A percentile compares a stretch with the other conserved stretches of the same genome.
Conservation (phyloP, 30 jellyfish, hydroid and myxozoan genomes). For the Chironex yamaguchii region DNA sequence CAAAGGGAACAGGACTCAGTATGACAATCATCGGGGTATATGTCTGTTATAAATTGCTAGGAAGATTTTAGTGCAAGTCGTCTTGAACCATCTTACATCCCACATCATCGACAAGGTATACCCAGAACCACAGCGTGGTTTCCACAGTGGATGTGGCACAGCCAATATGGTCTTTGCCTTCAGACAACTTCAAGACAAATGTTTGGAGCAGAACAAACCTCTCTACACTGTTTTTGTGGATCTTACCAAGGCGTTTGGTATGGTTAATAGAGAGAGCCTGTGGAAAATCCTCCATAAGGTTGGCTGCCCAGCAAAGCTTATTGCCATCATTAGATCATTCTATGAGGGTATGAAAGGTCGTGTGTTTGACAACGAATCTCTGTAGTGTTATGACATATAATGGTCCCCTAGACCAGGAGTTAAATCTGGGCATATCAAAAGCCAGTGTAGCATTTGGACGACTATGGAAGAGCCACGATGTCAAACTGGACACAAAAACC, state of each 20-base stretch:
- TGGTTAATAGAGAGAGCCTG: not conserved
- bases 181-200: constrained; percentile 63
- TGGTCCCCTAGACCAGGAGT: not conserved
- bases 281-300: not conserved
- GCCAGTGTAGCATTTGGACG: not conserved
- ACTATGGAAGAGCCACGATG: not conserved
- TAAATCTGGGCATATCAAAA: not conserved
- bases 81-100: constrained; percentile 5
- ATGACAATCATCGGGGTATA: constrained; percentile 41
- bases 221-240: constrained; percentile 45
- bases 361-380: not conserved
- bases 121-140: constrained; percentile 60
- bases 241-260: constrained; percentile 45
- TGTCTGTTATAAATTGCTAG: constrained; percentile 50
- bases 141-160: constrained; percentile 39
- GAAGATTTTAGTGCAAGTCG: constrained; percentile 40
- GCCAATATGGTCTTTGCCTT: constrained; percentile 60
- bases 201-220: constrained; percentile 31
- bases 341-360: not conserved
- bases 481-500: not conserved
- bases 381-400: not conserved
- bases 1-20: too few species aligned
- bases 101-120: constrained; percentile 12
- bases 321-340: not conserved
- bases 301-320: not conserved